These are phyloP conservation scores for Tetrax tetrax DNA, from an alignment of 2,113 vertebrate genomes.

Conservation along the genomic window DNA sequence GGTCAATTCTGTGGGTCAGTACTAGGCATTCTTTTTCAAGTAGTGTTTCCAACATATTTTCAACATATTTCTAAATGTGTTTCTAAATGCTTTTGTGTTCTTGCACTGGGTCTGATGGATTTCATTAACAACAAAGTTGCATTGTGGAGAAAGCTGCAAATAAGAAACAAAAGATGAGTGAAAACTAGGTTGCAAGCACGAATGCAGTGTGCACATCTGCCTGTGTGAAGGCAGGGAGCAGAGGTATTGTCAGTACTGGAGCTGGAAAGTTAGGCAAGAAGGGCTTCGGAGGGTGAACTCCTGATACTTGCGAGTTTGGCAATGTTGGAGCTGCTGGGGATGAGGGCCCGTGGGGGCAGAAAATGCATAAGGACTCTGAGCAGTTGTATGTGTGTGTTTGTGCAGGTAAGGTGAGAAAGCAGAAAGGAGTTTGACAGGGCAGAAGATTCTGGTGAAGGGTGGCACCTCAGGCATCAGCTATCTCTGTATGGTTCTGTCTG, in stretches of 20 bases:
- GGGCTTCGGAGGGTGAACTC: not conserved
- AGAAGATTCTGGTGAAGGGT: not conserved
- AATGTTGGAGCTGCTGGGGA: not conserved
- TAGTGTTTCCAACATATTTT: not conserved
- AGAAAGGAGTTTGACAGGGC: not conserved
- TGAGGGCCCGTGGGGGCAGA: not conserved
- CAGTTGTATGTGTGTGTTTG: not conserved
- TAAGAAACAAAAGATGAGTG: not conserved
- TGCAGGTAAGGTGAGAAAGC: not conserved
- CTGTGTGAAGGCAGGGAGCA: not conserved
- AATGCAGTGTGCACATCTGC: rapidly evolving
- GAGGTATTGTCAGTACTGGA: not conserved
- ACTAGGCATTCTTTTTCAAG: not conserved
- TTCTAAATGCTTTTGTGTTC: not conserved
- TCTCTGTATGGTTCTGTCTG: not conserved
- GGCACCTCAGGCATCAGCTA: not conserved
- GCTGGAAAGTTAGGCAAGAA: not conserved
- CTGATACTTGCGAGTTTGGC: not conserved
- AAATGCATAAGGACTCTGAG: not conserved
- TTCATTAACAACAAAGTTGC: not conserved
- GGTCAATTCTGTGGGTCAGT: not conserved
- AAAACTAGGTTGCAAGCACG: not conserved
- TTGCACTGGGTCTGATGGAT: not conserved
- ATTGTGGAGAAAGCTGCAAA: not conserved
- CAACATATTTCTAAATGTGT: no score